Percentiles rank a stretch among this genome's conserved stretches.
These are phyloP conservation scores for Gerris buenoi DNA, from an alignment of 1,140 invertebrate species.

Conservation along the genomic window DNA sequence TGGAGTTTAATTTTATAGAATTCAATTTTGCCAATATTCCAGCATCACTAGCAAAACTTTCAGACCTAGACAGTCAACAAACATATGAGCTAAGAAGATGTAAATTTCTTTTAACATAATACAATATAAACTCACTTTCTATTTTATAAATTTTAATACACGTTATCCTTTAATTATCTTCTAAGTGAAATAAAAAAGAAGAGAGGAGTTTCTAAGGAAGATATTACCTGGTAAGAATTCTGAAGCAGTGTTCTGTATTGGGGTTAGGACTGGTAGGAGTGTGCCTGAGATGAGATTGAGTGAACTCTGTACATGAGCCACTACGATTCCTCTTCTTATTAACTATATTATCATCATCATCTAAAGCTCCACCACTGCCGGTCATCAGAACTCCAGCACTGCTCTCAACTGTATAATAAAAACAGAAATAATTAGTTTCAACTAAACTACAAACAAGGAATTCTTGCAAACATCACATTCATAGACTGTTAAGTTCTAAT, in stretches of 20 bases:
- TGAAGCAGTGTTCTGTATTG: constrained; percentile 9
- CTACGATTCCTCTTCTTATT: constrained; percentile 10
- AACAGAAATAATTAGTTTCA: too few species aligned
- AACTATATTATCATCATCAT: constrained; percentile 16
- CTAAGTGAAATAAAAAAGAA: too few species aligned
- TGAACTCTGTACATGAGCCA: constrained; percentile 24
- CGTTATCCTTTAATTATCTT: too few species aligned
- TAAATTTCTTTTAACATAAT: too few species aligned
- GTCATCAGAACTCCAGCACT: constrained; percentile 44
- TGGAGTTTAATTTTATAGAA: constrained; percentile 25
- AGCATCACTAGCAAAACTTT: constrained; percentile 59
- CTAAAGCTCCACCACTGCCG: constrained; percentile 13
- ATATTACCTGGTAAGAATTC: constrained; percentile 12
- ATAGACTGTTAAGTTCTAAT: too few species aligned
- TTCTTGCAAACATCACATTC: too few species aligned
- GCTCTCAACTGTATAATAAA: constrained; percentile 34
- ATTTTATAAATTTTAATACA: too few species aligned
- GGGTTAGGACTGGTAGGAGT: constrained; percentile 13
- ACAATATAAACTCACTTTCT: too few species aligned
- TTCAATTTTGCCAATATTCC: constrained; percentile 55
- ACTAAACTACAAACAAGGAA: too few species aligned
- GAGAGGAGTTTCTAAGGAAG: too few species aligned
- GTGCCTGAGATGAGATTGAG: constrained; percentile 8
- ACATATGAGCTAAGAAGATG: too few species aligned
- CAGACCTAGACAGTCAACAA: constrained; percentile 35